Evolutionary conservation across 2,797 vertebrate genomes (phyloP).

Genomic region (Lepilemur ruficaudatus): DNA sequence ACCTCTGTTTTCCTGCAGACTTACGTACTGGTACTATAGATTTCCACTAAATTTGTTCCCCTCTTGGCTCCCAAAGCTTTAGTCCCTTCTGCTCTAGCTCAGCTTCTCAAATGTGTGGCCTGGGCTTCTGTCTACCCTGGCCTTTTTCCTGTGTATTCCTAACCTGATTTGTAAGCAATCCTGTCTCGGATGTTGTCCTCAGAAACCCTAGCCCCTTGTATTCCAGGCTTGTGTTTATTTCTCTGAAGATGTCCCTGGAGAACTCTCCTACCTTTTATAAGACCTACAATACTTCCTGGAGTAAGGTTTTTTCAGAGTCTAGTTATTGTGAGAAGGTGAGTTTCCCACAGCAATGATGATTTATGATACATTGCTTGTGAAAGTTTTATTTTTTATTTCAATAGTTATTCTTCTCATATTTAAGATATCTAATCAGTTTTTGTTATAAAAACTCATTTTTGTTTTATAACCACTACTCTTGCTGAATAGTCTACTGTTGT

Average conservation of each 20-base stretch:
- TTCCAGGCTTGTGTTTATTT: neutral
- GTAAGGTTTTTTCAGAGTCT: neutral
- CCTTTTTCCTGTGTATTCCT: neutral
- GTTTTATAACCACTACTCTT: neutral
- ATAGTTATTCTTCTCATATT: neutral
- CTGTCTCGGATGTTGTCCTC: neutral
- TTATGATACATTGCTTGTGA: neutral
- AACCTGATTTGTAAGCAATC: neutral
- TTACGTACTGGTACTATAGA: accelerated
- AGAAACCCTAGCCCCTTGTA: neutral
- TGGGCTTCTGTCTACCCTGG: neutral
- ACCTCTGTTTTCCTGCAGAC: neutral
- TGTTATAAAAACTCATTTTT: neutral
- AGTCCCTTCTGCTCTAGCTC: neutral
- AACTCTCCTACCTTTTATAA: neutral
- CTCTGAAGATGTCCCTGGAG: neutral
- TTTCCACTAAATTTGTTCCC: neutral
- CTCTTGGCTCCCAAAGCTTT: neutral
- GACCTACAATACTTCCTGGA: neutral
- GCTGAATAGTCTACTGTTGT: neutral
- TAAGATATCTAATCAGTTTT: neutral
- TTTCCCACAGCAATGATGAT: neutral
- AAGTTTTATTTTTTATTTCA: neutral
- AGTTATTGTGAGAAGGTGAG: neutral
- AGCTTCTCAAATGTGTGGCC: neutral